Evolutionary conservation across 1,140 invertebrate species (phyloP).

Genomic region (Drosophila punjabiensis): DNA sequence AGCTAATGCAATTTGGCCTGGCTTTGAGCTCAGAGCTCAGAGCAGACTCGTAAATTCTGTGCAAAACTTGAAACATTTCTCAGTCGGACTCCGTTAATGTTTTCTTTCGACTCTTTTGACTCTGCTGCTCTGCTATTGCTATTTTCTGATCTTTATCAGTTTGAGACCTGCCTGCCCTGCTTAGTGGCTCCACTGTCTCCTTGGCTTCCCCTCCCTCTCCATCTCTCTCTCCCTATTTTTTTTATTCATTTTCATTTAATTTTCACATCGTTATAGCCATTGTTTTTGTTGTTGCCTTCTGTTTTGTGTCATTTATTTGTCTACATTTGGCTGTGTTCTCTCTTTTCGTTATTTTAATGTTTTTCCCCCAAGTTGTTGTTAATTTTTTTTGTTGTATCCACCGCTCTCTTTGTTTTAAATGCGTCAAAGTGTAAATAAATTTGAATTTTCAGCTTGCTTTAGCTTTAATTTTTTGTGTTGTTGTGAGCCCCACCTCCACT

Average conservation of each 20-base stretch:
- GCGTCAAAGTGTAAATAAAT: conserved; percentile 84
- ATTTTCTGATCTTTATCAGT: conserved; percentile 74
- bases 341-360: conserved; percentile 47
- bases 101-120: conserved; percentile 26
- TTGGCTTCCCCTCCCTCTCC: not conserved
- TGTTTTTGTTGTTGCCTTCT: conserved; percentile 48
- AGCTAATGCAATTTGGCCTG: conserved; percentile 19
- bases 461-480: conserved; percentile 65
- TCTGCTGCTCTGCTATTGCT: conserved; percentile 23
- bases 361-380: conserved; percentile 15
- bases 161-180: conserved; percentile 51
- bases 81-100: conserved; percentile 45
- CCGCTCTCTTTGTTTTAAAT: conserved; percentile 79
- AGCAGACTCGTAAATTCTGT: conserved; percentile 75
- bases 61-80: conserved; percentile 69
- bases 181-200: conserved; percentile 43
- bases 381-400: conserved; percentile 24
- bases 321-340: conserved; percentile 63
- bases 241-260: conserved; percentile 77
- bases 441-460: conserved; percentile 84
- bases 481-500: conserved; percentile 10
- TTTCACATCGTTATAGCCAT: conserved; percentile 79
- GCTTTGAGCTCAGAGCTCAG: not conserved
- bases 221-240: conserved; percentile 6
- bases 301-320: conserved; percentile 78